Evolutionary conservation across 2,797 vertebrate genomes (phyloP).

Genomic region (Hyperoplus immaculatus): DNA sequence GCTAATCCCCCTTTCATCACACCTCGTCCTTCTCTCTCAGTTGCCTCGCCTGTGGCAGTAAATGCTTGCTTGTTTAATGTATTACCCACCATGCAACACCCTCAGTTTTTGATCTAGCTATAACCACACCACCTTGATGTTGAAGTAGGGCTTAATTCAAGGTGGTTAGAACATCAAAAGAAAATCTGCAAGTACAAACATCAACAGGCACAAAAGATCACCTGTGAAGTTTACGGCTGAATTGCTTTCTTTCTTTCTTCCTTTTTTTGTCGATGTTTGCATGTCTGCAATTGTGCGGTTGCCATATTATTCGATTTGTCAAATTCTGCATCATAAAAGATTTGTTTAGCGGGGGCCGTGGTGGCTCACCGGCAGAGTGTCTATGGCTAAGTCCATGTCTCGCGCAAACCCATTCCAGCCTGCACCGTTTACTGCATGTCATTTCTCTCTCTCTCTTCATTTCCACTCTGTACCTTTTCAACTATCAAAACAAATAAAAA

Average conservation of each 20-base stretch:
- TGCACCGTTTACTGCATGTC: too few relatives aligned
- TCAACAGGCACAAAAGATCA: slow-evolving; percentile 61
- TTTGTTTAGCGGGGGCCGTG: slow-evolving; percentile 3
- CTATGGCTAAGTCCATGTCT: too few relatives aligned
- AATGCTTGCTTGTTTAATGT: slow-evolving; percentile 74
- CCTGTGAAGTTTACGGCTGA: slow-evolving; percentile 54
- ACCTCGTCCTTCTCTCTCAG: slow-evolving; percentile 46
- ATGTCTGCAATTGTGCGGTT: slow-evolving; percentile 14
- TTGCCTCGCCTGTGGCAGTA: slow-evolving; percentile 51
- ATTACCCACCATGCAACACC: slow-evolving; percentile 36
- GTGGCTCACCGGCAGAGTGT: too few relatives aligned
- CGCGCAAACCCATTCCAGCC: too few relatives aligned
- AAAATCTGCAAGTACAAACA: slow-evolving; percentile 55
- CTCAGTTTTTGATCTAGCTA: slow-evolving; percentile 70
- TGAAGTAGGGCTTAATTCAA: slow-evolving; percentile 61
- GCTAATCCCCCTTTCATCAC: slow-evolving; percentile 75
- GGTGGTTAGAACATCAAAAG: slow-evolving; percentile 62
- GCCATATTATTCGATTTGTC: slow-evolving; percentile 37
- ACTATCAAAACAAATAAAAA: too few relatives aligned
- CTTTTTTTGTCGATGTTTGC: too few relatives aligned
- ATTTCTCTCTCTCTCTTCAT: too few relatives aligned
- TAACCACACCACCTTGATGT: slow-evolving; percentile 69
- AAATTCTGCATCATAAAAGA: slow-evolving; percentile 63
- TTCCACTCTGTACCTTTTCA: too few relatives aligned
- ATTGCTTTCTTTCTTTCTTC: too few relatives aligned